Base-by-base conservation (phyloP, 2,888 invertebrate genomes). In the Torymus aiolomorphi region DNA sequence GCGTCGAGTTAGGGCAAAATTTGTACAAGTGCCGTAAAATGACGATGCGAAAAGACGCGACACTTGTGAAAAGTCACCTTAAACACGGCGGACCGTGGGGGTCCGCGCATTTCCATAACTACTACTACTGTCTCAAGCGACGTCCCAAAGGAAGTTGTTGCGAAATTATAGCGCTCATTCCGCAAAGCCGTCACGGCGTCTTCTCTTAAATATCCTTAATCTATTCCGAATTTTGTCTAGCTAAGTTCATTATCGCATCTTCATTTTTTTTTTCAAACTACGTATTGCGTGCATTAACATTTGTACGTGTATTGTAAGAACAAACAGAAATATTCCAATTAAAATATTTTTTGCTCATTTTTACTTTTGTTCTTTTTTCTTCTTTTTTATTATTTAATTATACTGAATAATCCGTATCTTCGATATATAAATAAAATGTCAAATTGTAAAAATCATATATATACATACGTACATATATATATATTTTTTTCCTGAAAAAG, bases 201-300 rank as follows among this genome's bases (percentile, higher is more conserved):
- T 84, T 83, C 83, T 84, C 83, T 83, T 83, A 83, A 42, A 83
- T 82, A 82, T 85, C 82, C 83, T 85, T 85, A 86, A 86, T 87
- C 85, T 87, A 87, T 88, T 87, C 84, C 86, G 85, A 88, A 87
- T 86, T 86, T 86, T 82, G 86, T 52, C 78, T 86, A 85, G 85
- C 85, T 87, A 87, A 86, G 86, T 88, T 88, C 84, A 84, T 73
- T 85, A 83, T 84, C 79, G 81, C 79, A 82, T 83, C 83, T 85
- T 84, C 83, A 84, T 84, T 86, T 83, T 86, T 42, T 31, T 82
- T 83, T 84, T 82, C 78, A 66, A 76, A 79, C 76, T 80, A 82
- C 82, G 65, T 67, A 77, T 73, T 61, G 80, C 72, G 81, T 82
- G 83, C 82, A 82, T 83, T 81, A 85, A 18, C 69, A 82, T 79